Conservation (phyloP, 2,797 vertebrate genomes). For the Hippoglossus hippoglossus region DNA sequence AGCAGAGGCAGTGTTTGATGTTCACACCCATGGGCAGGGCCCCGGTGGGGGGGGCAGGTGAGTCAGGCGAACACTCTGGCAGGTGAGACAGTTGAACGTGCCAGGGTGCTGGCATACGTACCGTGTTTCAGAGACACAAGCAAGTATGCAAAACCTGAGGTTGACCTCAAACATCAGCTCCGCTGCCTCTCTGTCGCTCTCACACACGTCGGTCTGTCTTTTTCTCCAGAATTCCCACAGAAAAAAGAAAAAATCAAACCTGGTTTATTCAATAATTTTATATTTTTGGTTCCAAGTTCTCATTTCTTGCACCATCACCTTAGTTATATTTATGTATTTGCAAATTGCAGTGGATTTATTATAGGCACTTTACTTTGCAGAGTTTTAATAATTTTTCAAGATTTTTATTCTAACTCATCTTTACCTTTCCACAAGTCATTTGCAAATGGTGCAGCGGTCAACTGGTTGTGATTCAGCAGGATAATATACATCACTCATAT, state of each 20-base stretch:
- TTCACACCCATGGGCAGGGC: constrained; percentile 42
- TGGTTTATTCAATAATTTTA: not conserved
- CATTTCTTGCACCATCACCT: not conserved
- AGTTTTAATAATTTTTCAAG: too few relatives aligned
- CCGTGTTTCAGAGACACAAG: constrained; percentile 1
- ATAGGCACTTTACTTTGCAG: too few relatives aligned
- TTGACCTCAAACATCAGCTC: constrained; percentile 28
- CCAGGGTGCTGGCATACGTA: constrained; percentile 11
- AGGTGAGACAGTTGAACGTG: constrained; percentile 66
- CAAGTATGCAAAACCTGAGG: constrained; percentile 79
- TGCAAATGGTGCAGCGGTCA: constrained; percentile 24
- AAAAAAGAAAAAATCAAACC: not conserved
- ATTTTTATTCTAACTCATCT: not conserved
- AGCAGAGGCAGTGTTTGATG: constrained; percentile 27
- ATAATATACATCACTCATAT: constrained; percentile 61
- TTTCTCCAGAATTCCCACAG: not conserved
- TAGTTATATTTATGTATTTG: not conserved
- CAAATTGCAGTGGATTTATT: not conserved
- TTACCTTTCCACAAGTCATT: constrained; percentile 4
- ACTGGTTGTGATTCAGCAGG: constrained; percentile 5
- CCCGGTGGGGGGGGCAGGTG: constrained; percentile 30
- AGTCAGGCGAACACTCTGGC: constrained; percentile 36
- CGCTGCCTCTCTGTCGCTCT: not conserved
- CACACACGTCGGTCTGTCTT: not conserved
- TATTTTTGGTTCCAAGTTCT: not conserved